Conservation (phyloP, 2,888 invertebrate genomes). For the Pachycephus smyrnensis region DNA sequence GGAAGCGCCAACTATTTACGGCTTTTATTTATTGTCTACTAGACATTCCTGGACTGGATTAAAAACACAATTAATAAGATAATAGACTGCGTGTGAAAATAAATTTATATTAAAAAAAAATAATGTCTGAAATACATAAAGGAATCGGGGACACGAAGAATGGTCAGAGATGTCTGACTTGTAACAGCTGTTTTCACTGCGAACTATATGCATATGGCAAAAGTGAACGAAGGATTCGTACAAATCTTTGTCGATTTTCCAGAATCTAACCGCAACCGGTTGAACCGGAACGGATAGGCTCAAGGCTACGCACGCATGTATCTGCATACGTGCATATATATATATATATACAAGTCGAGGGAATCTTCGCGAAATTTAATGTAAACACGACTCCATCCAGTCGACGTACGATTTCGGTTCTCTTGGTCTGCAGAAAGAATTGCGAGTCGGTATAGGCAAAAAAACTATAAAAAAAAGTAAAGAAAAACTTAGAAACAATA, state of each 20-base stretch:
- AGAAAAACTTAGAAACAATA: neutral
- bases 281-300: neutral
- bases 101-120: neutral
- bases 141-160: neutral
- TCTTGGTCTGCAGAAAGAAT: conserved; percentile 18
- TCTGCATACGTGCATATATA: neutral
- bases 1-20: too few species aligned
- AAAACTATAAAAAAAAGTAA: too few species aligned
- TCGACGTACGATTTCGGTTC: neutral
- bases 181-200: neutral
- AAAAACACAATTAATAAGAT: too few species aligned
- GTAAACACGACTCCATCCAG: neutral
- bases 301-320: neutral
- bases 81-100: neutral
- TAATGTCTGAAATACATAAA: neutral
- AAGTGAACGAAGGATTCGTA: neutral
- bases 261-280: neutral
- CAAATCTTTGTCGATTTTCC: neutral
- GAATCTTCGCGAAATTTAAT: neutral
- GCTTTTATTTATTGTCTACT: too few species aligned
- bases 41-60: too few species aligned
- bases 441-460: conserved; percentile 10
- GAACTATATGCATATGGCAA: neutral
- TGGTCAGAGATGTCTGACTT: neutral
- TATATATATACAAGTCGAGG: neutral